phyloP scores from a whole-genome alignment of 2,797 vertebrate genomes.

The Fratercula arctica region DNA sequence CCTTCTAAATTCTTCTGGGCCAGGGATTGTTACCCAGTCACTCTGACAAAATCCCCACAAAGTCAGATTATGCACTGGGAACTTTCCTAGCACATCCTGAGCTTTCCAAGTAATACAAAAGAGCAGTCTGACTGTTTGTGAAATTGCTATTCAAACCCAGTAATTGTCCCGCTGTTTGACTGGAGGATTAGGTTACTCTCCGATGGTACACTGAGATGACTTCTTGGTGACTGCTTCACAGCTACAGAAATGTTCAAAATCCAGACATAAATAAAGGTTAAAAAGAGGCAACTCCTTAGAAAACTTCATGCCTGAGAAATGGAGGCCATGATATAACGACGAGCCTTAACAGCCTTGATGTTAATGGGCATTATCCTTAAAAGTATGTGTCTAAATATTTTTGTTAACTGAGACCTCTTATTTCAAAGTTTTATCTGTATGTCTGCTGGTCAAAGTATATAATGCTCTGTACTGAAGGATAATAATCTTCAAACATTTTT shows the following conservation, averaged over 20 bases:
- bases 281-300: not conserved
- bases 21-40: not conserved
- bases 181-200: not conserved
- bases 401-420: not conserved
- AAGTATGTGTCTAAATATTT: not conserved
- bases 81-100: not conserved
- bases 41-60: not conserved
- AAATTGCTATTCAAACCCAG: not conserved
- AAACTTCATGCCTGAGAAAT: not conserved
- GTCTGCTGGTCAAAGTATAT: not conserved
- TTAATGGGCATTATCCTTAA: not conserved
- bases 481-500: not conserved
- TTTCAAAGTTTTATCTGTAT: not conserved
- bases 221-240: not conserved
- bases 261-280: not conserved
- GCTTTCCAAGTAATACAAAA: not conserved
- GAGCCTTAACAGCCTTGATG: not conserved
- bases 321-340: too few species aligned
- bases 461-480: not conserved
- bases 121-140: not conserved
- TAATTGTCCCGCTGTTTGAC: not conserved
- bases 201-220: not conserved
- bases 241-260: not conserved
- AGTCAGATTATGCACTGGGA: not conserved
- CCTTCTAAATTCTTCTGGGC: not conserved